Conservation (phyloP, 2,113 vertebrate genomes). For the Probosciger aterrimus region DNA sequence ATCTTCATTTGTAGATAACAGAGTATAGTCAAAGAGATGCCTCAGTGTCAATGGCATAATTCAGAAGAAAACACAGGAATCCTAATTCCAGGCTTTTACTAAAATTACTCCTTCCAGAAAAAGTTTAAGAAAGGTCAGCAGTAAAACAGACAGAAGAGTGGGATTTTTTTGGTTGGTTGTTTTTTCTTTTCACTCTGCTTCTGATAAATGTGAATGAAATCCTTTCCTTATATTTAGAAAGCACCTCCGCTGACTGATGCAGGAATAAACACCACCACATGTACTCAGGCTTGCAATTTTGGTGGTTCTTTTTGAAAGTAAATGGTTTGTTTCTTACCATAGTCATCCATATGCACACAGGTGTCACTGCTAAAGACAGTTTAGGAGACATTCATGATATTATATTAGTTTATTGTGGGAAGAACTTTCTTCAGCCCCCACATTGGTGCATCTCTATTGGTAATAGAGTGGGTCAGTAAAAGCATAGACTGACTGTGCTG, state of each 20-base stretch:
- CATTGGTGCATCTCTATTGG: neutral
- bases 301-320: neutral
- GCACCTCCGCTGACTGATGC: neutral
- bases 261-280: neutral
- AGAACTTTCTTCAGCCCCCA: neutral
- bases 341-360: neutral
- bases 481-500: neutral
- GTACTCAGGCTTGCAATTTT: neutral
- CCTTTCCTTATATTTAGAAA: neutral
- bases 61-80: neutral
- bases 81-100: neutral
- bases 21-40: neutral
- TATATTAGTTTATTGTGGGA: neutral
- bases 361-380: fast-evolving
- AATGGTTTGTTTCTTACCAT: neutral
- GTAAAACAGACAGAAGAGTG: neutral
- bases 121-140: neutral
- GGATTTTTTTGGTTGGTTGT: fast-evolving
- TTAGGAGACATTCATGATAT: neutral
- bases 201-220: neutral
- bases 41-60: neutral
- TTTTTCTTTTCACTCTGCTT: neutral
- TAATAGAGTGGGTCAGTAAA: neutral
- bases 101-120: neutral
- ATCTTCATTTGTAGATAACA: neutral